phyloP scores from a whole-genome alignment of 1,140 invertebrate genomes.

The Pseudomyrmex dendroicus region DNA sequence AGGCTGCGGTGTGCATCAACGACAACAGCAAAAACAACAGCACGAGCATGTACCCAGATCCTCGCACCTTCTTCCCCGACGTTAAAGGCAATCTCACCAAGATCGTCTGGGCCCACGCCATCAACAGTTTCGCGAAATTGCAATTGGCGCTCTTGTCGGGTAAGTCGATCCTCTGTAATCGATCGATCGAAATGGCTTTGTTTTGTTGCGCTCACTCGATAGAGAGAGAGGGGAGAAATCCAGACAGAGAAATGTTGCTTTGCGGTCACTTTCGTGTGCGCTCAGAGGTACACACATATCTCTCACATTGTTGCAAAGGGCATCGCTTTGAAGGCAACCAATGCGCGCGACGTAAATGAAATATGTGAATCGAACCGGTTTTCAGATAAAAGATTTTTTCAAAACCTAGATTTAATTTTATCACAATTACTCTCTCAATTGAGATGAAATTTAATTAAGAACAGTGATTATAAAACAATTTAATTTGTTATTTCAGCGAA shows the following conservation, averaged over 20 bases:
- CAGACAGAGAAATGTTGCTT: not conserved
- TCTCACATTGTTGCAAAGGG: not conserved
- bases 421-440: too few species aligned
- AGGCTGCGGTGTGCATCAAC: conserved; percentile 67
- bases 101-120: conserved; percentile 93
- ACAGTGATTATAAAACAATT: too few species aligned
- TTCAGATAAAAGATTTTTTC: too few species aligned
- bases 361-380: too few species aligned
- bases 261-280: not conserved
- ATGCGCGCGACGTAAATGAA: too few species aligned
- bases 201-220: conserved; percentile 1
- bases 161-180: conserved; percentile 72
- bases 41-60: not conserved
- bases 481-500: too few species aligned
- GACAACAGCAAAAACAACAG: not conserved
- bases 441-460: too few species aligned
- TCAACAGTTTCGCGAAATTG: conserved; percentile 89
- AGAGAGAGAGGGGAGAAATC: not conserved
- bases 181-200: not conserved
- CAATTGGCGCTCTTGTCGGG: conserved; percentile 86
- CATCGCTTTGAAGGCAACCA: not conserved
- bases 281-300: not conserved
- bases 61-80: conserved; percentile 79
- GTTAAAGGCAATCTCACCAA: conserved; percentile 88
- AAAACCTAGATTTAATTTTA: too few species aligned